phyloP scores from a whole-genome alignment of 92 coral and sea anemone species.

The Isaurus tuberculatus region DNA sequence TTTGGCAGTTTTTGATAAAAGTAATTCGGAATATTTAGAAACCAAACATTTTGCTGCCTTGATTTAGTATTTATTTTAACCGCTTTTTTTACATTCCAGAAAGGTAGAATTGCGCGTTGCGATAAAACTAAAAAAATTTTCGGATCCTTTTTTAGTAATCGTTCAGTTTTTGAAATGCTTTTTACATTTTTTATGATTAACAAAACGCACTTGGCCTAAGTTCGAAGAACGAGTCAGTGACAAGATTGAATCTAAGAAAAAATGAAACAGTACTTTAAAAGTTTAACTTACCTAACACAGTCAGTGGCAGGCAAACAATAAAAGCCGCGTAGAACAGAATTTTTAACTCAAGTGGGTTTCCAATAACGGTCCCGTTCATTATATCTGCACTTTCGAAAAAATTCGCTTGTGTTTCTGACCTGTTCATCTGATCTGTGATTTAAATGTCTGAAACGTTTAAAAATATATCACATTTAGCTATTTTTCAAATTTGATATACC shows the following conservation, averaged over 20 bases:
- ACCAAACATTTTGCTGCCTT: too few species aligned
- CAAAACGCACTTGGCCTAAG: too few species aligned
- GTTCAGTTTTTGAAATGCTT: not conserved
- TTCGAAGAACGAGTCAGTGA: too few species aligned
- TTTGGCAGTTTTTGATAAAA: too few species aligned
- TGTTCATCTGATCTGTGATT: slow-evolving; percentile 6
- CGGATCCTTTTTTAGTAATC: not conserved
- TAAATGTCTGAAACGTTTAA: not conserved
- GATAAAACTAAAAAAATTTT: too few species aligned
- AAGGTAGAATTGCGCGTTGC: not conserved
- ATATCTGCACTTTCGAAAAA: not conserved
- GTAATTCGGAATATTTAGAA: too few species aligned
- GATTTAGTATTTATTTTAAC: too few species aligned
- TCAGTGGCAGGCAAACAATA: slow-evolving; percentile 70
- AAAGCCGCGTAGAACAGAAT: slow-evolving; percentile 79
- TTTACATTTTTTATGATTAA: too few species aligned
- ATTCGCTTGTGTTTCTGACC: not conserved
- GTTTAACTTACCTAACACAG: slow-evolving; percentile 73
- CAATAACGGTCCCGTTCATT: not conserved
- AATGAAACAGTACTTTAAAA: not conserved
- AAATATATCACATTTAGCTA: too few species aligned
- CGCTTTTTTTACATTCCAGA: too few species aligned
- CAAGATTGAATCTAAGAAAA: not conserved
- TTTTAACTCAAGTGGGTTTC: slow-evolving; percentile 74
- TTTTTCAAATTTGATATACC: too few species aligned